These are phyloP conservation scores for Nibea albiflora DNA, from an alignment of 2,113 vertebrate genomes.

Conservation along the genomic window DNA sequence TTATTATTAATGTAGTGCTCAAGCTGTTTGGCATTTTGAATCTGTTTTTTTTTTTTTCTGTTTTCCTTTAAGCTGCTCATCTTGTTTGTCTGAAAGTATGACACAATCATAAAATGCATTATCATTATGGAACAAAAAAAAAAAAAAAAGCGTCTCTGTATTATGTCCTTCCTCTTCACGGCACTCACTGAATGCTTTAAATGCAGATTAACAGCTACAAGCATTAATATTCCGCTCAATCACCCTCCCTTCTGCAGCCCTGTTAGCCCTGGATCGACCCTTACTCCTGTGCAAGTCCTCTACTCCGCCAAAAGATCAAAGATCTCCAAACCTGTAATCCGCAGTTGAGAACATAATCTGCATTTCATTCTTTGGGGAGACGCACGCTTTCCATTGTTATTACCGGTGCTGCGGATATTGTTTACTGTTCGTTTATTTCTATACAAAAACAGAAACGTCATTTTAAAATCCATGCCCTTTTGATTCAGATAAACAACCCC, in stretches of 20 bases:
- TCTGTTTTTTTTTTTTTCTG: neutral
- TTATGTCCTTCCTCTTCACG: conserved; percentile 40
- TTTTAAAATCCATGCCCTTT: conserved; percentile 12
- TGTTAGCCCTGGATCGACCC: conserved; percentile 59
- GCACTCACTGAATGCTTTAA: conserved; percentile 29
- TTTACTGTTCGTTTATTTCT: conserved; percentile 13
- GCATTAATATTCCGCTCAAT: conserved; percentile 72
- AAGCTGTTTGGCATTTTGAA: conserved; percentile 54
- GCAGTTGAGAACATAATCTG: conserved; percentile 61
- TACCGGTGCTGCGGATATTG: neutral
- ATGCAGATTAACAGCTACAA: conserved; percentile 60
- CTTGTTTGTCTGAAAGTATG: neutral
- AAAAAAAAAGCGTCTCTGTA: neutral
- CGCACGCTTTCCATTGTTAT: conserved; percentile 38
- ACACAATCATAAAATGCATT: conserved; percentile 1
- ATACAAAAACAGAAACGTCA: conserved; percentile 23
- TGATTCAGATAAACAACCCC: conserved; percentile 26
- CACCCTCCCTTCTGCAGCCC: conserved; percentile 51
- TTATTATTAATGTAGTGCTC: conserved; percentile 46
- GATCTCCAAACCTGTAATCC: conserved; percentile 69
- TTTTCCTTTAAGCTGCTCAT: conserved; percentile 12
- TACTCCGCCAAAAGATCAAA: conserved; percentile 51
- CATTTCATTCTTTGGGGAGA: conserved; percentile 42
- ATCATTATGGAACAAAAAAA: neutral
- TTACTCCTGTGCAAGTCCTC: conserved; percentile 38